Evolutionary conservation across 2,113 vertebrate species (phyloP).

Genomic region (Petaurus breviceps): DNA sequence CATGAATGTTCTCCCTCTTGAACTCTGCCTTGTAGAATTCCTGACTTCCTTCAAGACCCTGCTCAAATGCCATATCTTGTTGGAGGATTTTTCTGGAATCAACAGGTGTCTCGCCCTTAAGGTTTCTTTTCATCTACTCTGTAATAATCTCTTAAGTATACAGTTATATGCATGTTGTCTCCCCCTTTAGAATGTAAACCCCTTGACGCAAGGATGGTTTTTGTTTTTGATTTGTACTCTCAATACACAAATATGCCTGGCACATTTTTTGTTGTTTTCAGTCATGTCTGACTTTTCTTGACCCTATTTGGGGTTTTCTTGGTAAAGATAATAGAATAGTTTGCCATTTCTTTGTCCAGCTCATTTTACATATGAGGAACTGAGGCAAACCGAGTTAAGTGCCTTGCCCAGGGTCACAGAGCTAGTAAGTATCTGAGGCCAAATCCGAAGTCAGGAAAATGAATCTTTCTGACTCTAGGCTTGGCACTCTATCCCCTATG

Average conservation of each 20-base stretch:
- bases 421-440: not conserved
- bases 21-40: slow-evolving; percentile 41
- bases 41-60: not conserved
- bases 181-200: not conserved
- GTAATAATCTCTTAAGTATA: not conserved
- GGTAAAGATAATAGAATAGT: not conserved
- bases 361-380: not conserved
- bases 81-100: not conserved
- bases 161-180: not conserved
- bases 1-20: not conserved
- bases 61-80: not conserved
- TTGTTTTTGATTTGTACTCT: not conserved
- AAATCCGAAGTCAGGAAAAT: too few species aligned
- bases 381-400: not conserved
- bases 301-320: not conserved
- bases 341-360: not conserved
- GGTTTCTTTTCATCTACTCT: not conserved
- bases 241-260: not conserved
- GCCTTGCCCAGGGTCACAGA: not conserved
- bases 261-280: not conserved
- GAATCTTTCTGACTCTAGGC: too few species aligned
- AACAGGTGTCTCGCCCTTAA: not conserved
- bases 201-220: not conserved
- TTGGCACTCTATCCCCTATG: too few species aligned
- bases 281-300: not conserved